phyloP scores from a whole-genome alignment of 2,113 vertebrate genomes.

The Willisornis vidua region DNA sequence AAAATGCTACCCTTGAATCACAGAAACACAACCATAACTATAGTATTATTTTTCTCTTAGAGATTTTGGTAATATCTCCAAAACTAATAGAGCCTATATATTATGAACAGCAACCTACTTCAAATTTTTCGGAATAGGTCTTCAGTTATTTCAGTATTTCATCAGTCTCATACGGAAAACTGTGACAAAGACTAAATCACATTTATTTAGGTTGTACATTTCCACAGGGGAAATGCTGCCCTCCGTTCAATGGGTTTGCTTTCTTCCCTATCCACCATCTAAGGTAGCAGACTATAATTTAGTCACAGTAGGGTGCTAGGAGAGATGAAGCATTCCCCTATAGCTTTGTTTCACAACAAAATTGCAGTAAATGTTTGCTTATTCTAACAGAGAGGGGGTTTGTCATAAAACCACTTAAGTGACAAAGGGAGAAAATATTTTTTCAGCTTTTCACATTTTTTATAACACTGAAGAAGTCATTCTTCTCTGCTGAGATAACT shows the following conservation, averaged over 20 bases:
- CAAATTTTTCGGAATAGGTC: neutral
- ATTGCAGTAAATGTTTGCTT: neutral
- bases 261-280: neutral
- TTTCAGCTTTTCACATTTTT: neutral
- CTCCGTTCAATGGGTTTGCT: neutral
- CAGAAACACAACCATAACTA: neutral
- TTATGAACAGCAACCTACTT: neutral
- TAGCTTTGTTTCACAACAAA: neutral
- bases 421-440: neutral
- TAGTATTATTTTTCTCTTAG: neutral
- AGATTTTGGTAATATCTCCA: neutral
- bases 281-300: neutral
- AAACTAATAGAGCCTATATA: neutral
- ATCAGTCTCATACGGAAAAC: neutral
- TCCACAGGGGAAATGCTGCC: neutral
- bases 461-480: neutral
- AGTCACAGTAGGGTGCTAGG: neutral
- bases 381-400: neutral
- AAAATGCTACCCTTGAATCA: neutral
- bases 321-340: neutral
- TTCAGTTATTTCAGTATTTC: neutral
- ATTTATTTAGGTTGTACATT: neutral
- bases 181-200: neutral
- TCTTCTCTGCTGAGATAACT: neutral
- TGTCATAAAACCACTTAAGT: neutral